Base-by-base conservation (phyloP, 1,140 invertebrate genomes). In the Halyomorpha halys region DNA sequence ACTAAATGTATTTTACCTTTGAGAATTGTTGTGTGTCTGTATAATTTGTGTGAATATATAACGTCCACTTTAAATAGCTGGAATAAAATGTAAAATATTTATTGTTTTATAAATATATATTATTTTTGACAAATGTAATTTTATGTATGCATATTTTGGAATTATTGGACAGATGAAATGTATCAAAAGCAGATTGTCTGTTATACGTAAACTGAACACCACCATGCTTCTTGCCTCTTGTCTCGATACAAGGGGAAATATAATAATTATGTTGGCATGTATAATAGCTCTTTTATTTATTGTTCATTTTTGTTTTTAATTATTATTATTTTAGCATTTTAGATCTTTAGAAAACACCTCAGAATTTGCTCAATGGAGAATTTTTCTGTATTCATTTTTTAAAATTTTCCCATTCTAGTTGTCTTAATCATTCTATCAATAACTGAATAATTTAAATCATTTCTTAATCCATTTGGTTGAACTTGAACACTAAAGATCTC, bases 1-100 rank as follows among this genome's bases (percentile, higher is more conserved):
- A 56, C 23, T 56, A 56, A 56, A 56, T 56, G 53, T 56, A 23
- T 56, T 56, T 56, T 56, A 49, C 23, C 53, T 56, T 21, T 25
- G 23, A 56, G 21, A 23, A 56, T 56, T 56, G 53, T 21, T 56
- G 53, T 25, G 23, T 56, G 23, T 23, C 53, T 21, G 18, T 56
- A 56, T 56, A 56, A 56, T 56, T 23, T 19, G 23, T 56, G 53
- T 56, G 53, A 56, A 56, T 19, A 56, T 39, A 39, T 39, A 56
- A 56, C 53, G 53, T 56, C 53, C 53, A 56, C 23, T 21, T 39
- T 56, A 21, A 23, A 56, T 56, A 16, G 53, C 23, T 19, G 23
- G 47, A 49, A 49, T 49, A 49, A 23, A 25, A 23, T 56, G 53
- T 56, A 56, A 56, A 2, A 56, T 56, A 56, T 56, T 56, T 23